These are phyloP conservation scores for Rhineura floridana DNA, from an alignment of 2,113 vertebrate genomes.

Conservation along the genomic window DNA sequence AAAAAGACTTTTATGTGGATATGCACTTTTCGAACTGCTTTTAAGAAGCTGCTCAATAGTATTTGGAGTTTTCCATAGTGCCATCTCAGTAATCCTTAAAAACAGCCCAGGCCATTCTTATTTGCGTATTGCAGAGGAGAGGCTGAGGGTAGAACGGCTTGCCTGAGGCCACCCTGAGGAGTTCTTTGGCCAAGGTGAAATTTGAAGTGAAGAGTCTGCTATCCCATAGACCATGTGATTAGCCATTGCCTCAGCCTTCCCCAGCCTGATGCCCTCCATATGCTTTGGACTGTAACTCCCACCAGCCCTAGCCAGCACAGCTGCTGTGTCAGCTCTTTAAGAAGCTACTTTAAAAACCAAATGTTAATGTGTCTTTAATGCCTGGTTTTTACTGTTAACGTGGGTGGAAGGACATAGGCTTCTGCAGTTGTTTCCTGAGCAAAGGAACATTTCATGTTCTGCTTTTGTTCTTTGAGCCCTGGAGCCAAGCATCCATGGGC, in stretches of 20 bases:
- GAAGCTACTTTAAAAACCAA: background rate
- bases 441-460: background rate
- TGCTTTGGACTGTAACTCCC: no score
- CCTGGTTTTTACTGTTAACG: background rate
- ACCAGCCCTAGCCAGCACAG: background rate
- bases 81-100: background rate
- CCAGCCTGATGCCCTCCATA: no score
- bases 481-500: background rate
- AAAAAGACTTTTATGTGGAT: no score
- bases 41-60: background rate
- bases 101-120: background rate
- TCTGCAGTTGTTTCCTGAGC: background rate
- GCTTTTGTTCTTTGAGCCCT: background rate
- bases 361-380: background rate
- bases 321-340: background rate
- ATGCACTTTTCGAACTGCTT: background rate
- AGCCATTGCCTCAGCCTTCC: no score
- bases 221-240: no score
- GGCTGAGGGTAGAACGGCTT: background rate
- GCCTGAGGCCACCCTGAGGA: background rate
- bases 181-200: background rate
- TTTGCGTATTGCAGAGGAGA: background rate
- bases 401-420: constrained; percentile 1
- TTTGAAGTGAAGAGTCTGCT: background rate
- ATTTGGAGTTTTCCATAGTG: background rate